Percentiles rank a stretch among this genome's conserved stretches.
Conservation (phyloP, 1,140 invertebrate species). For the Branchinecta lindahli region DNA sequence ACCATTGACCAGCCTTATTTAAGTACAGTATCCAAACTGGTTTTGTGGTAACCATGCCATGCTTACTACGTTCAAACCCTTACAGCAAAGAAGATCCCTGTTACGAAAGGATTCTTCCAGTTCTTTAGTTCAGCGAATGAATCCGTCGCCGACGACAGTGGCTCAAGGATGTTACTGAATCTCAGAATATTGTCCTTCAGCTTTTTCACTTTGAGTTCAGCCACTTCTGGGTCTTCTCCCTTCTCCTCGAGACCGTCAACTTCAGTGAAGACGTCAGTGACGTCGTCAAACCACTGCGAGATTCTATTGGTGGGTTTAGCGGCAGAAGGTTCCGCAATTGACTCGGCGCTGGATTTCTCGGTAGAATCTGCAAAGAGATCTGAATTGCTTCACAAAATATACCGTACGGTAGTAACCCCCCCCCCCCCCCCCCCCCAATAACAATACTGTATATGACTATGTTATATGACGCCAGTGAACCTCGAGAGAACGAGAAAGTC, state of each 20-base stretch:
- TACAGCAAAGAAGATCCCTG: background rate
- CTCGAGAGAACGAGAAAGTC: no score
- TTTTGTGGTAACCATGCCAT: no score
- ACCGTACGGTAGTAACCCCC: no score
- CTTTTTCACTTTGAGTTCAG: background rate
- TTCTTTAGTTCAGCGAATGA: background rate
- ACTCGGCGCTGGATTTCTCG: no score
- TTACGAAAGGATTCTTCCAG: background rate
- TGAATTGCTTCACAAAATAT: no score
- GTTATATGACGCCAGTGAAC: no score
- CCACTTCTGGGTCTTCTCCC: background rate
- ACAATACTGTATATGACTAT: no score
- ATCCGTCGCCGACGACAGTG: background rate
- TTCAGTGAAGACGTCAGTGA: background rate
- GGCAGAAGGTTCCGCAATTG: no score
- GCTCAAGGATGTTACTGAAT: background rate
- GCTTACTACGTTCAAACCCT: background rate
- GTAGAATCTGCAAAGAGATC: no score
- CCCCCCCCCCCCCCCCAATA: no score
- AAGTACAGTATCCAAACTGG: no score
- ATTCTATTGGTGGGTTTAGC: background rate
- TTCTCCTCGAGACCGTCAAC: background rate
- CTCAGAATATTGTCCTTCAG: background rate
- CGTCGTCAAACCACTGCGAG: constrained; percentile 2
- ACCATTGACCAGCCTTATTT: no score